Percentiles rank a stretch among this genome's conserved stretches.
phyloP scores from a whole-genome alignment of 35 echinoderm and acorn worm genomes.

The Nesometra sesokonis region DNA sequence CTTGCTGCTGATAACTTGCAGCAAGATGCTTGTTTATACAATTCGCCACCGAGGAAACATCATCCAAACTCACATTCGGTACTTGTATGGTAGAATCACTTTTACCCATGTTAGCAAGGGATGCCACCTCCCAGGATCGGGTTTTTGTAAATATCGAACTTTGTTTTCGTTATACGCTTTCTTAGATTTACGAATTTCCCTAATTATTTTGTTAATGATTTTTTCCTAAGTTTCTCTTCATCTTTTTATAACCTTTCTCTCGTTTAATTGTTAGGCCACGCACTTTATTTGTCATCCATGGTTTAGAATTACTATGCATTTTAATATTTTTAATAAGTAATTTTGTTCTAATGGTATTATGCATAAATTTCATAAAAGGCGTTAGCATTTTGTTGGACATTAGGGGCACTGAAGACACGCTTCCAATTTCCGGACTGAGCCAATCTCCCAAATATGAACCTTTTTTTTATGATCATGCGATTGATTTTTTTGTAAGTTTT shows the following conservation, averaged over 20 bases:
- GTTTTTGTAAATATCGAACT: slow-evolving; percentile 14
- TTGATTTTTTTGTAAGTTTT: not conserved
- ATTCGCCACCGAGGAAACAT: too few relatives aligned
- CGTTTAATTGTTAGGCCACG: not conserved
- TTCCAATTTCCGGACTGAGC: not conserved
- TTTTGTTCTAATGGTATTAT: too few relatives aligned
- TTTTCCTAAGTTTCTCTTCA: not conserved
- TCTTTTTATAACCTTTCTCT: not conserved
- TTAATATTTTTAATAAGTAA: not conserved
- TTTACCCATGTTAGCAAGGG: slow-evolving; percentile 2
- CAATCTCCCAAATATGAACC: not conserved
- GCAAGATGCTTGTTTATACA: too few relatives aligned
- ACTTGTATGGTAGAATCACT: not conserved
- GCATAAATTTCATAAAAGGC: too few relatives aligned
- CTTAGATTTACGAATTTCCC: slow-evolving; percentile 16
- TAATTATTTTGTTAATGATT: slow-evolving; percentile 8
- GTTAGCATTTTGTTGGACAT: not conserved
- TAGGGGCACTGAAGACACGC: not conserved
- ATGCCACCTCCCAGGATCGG: slow-evolving; percentile 13
- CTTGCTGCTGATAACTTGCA: too few relatives aligned
- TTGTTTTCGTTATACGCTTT: not conserved
- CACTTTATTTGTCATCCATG: slow-evolving; percentile 27
- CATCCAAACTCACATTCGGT: too few relatives aligned
- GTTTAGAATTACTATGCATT: too few relatives aligned
- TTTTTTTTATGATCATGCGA: not conserved